Base-by-base conservation (phyloP, 2,888 invertebrate genomes). In the Protodeltote pygarga region DNA sequence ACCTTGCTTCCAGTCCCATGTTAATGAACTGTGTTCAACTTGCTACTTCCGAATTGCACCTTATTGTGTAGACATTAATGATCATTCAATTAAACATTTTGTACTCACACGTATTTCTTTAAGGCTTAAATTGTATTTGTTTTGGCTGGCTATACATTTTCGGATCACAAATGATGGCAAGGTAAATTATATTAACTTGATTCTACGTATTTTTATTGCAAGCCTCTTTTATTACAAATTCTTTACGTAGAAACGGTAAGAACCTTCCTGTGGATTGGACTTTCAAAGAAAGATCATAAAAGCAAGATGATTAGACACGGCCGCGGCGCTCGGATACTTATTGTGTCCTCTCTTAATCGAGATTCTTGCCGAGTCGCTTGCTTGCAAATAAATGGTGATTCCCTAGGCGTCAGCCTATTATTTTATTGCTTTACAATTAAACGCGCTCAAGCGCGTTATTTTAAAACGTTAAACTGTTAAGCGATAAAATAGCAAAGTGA, bases 11-110 rank as follows among this genome's bases (percentile, higher is more conserved):
- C 53, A 68, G 59, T 52, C 59, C 60, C 62, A 68, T 79, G 81
- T 76, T 81, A 83, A 81, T 79, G 81, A 81, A 79, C 77, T 62
- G 65, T 64, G 55, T 64, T 66, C 64, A 63, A 67, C 65, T 55
- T 64, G 57, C 60, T 46, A 70, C 74, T 71, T 70, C 71, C 70
- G 71, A 81, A 81, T 83, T 82, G 63, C 76, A 74, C 77, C 71
- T 79, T 77, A 73, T 70, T 73, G 68, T 71, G 47, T 60, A 65
- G 51, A 49, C 45, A 51, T 59, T 66, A 69, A 47, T 41, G 54
- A 44, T 45, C 45, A 46, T 32, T 58, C 53, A 54, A 31, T 38
- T 51, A 49, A 45, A 34, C 37, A 39, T 41, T 24, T 23, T 52
- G 42, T 51, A 55, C 42, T 41, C 45, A 21, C 37, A n/a, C 31